Conservation (phyloP, 2,888 invertebrate genomes). For the Julus scandinavius region DNA sequence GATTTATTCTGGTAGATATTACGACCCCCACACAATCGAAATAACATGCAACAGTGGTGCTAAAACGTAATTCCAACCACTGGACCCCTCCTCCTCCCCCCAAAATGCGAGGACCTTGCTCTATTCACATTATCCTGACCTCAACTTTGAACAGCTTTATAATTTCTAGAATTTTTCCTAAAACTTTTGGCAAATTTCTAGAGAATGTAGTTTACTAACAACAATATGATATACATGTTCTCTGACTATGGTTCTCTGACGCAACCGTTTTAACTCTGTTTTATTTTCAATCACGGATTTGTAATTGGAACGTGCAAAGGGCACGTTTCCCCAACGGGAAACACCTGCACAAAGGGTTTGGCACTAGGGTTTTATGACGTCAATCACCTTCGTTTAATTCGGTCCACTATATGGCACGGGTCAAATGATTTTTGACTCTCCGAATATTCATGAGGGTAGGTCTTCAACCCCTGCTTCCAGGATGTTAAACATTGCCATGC, state of each 20-base stretch:
- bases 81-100: too few species aligned
- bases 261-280: not conserved
- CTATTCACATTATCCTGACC: too few species aligned
- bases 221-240: too few species aligned
- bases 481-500: not conserved
- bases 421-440: not conserved
- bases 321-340: not conserved
- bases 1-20: not conserved
- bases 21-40: not conserved
- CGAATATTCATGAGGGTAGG: not conserved
- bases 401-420: not conserved
- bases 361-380: not conserved
- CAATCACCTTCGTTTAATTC: not conserved
- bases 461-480: not conserved
- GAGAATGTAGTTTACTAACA: too few species aligned
- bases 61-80: not conserved
- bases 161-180: too few species aligned
- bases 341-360: not conserved
- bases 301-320: not conserved
- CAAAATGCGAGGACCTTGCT: too few species aligned
- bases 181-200: too few species aligned
- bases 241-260: too few species aligned
- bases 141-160: too few species aligned
- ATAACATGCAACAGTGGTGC: not conserved
- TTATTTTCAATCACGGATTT: not conserved